Conservation (phyloP, 2,113 vertebrate species). For the Sturnus vulgaris region DNA sequence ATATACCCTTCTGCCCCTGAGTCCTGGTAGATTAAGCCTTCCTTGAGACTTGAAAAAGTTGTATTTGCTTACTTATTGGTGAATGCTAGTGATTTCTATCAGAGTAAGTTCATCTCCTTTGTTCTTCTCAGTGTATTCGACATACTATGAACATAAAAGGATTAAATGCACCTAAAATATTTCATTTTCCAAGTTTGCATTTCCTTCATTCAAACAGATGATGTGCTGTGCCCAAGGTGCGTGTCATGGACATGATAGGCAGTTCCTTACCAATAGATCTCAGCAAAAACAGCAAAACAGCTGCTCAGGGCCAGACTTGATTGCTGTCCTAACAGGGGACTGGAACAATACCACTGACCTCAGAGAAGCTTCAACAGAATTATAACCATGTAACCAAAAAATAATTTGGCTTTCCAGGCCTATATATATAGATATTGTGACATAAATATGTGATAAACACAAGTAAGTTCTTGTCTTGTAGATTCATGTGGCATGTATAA, state of each 20-base stretch:
- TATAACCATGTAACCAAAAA: background rate
- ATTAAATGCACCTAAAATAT: background rate
- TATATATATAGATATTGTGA: background rate
- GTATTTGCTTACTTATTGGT: background rate
- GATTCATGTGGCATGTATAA: background rate
- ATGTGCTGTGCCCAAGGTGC: background rate
- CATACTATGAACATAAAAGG: background rate
- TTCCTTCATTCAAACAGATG: background rate
- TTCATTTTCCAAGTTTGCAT: background rate
- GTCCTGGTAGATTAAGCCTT: background rate
- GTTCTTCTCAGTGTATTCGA: background rate
- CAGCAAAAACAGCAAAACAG: background rate
- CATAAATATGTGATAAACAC: background rate
- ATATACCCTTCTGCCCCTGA: background rate
- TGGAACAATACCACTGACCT: background rate
- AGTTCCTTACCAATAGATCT: background rate
- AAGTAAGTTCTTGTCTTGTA: background rate
- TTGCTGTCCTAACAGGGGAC: too few species aligned
- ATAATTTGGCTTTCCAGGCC: background rate
- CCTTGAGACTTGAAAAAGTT: background rate
- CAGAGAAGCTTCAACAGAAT: background rate
- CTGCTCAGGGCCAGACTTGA: background rate
- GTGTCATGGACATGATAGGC: background rate
- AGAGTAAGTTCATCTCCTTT: background rate
- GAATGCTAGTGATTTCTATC: background rate